These are phyloP conservation scores for Sebastes diaconus DNA, from an alignment of 2,797 vertebrate species.

Conservation along the genomic window DNA sequence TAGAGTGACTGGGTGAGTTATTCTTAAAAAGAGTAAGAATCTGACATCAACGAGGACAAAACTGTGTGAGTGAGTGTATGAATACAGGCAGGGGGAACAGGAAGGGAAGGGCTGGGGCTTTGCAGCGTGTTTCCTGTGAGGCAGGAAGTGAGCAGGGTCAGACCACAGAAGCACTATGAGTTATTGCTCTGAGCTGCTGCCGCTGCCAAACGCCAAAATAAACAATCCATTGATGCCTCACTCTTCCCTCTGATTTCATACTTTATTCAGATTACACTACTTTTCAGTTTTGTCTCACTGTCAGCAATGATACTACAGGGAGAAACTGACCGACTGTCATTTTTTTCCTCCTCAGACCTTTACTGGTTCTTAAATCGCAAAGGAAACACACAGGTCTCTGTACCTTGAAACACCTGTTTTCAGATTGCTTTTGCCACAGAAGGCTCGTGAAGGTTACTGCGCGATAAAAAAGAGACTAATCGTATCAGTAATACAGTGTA, in stretches of 20 bases:
- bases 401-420: neutral
- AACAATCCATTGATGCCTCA: constrained; percentile 42
- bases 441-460: constrained; percentile 5
- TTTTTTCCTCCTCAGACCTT: neutral
- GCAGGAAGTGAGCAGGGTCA: constrained; percentile 78
- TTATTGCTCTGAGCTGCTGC: constrained; percentile 59
- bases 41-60: neutral
- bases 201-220: constrained; percentile 57
- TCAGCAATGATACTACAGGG: neutral
- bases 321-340: neutral
- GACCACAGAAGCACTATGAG: constrained; percentile 59
- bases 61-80: constrained; percentile 4
- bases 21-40: constrained; percentile 2
- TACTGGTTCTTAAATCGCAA: neutral
- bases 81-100: constrained; percentile 59
- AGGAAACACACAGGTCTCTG: neutral
- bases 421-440: neutral
- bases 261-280: constrained; percentile 11
- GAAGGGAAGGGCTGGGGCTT: constrained; percentile 72
- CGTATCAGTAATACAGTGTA: constrained; percentile 5
- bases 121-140: constrained; percentile 76
- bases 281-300: constrained; percentile 8
- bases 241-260: constrained; percentile 30
- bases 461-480: neutral
- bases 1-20: neutral